Percentiles rank a stretch among this genome's conserved stretches.
phyloP scores from a whole-genome alignment of 2,797 vertebrate species.

The Pseudopleuronectes americanus region DNA sequence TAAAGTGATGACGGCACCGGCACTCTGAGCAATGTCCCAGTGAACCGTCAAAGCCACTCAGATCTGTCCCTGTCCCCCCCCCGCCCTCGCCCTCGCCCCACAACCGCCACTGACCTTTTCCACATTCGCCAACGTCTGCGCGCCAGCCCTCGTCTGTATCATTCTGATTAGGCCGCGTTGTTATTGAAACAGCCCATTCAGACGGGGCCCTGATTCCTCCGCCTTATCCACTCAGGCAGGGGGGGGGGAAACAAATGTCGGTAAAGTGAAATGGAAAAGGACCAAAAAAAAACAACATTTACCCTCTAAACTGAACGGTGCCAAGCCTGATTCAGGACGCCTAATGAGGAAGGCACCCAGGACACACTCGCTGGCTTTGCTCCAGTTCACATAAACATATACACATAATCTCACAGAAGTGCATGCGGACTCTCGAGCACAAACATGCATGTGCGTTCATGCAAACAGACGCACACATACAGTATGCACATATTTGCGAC shows the following conservation, averaged over 20 bases:
- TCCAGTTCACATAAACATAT: conserved; percentile 40
- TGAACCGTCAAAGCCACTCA: conserved; percentile 69
- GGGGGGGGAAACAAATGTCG: not conserved
- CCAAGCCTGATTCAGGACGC: conserved; percentile 55
- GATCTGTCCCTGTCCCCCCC: conserved; percentile 32
- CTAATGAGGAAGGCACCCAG: conserved; percentile 64
- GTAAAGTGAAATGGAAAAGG: conserved; percentile 27
- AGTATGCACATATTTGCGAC: not conserved
- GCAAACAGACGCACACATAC: not conserved
- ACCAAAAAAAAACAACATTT: conserved; percentile 22
- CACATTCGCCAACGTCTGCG: conserved; percentile 57
- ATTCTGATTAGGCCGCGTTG: conserved; percentile 59
- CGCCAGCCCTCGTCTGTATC: conserved; percentile 58
- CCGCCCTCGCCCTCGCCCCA: not conserved
- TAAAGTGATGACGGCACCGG: conserved; percentile 71
- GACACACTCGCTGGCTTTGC: conserved; percentile 43
- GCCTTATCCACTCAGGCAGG: conserved; percentile 16
- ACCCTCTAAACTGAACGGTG: conserved; percentile 36
- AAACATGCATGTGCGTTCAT: not conserved
- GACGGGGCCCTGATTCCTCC: conserved; percentile 48
- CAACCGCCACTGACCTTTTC: conserved; percentile 75
- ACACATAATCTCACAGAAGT: not conserved
- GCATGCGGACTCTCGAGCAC: not conserved
- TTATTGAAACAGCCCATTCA: conserved; percentile 36
- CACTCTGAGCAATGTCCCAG: conserved; percentile 74